Conservation (phyloP, 1,140 invertebrate species). For the Helicoverpa zea region DNA sequence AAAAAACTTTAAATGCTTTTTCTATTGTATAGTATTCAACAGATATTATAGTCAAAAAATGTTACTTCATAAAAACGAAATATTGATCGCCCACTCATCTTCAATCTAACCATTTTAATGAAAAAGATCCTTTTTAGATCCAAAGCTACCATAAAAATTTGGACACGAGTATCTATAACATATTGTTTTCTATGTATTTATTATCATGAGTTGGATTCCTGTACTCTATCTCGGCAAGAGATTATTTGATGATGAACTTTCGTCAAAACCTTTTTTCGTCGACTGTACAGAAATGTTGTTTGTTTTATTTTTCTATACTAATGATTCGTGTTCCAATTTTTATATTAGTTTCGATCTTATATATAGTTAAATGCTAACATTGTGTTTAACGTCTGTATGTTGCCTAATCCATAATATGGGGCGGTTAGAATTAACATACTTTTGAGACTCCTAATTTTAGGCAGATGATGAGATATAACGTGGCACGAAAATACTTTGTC, state of each 20-base stretch:
- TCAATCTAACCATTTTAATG: not conserved
- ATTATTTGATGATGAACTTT: no score
- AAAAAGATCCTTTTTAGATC: conserved; percentile 11
- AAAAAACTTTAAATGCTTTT: no score
- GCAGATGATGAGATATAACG: no score
- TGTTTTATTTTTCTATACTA: not conserved
- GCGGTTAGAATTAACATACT: not conserved
- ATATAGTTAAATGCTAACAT: conserved; percentile 23
- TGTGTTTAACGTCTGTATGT: conserved; percentile 38
- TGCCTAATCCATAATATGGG: conserved; percentile 10
- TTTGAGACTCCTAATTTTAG: conserved; percentile 11
- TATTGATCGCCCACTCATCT: not conserved
- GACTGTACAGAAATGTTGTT: no score
- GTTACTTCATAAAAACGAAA: no score
- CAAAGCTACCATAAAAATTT: not conserved
- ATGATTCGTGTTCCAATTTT: not conserved
- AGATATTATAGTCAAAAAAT: no score
- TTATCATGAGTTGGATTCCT: no score
- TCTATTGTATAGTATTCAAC: no score
- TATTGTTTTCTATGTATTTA: no score
- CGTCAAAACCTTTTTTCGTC: no score
- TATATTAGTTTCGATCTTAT: not conserved
- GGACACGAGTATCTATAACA: not conserved
- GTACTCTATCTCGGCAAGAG: no score
- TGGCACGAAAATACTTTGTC: no score